Evolutionary conservation across 2,113 vertebrate genomes (phyloP).

Genomic region (Hemichromis elongatus): DNA sequence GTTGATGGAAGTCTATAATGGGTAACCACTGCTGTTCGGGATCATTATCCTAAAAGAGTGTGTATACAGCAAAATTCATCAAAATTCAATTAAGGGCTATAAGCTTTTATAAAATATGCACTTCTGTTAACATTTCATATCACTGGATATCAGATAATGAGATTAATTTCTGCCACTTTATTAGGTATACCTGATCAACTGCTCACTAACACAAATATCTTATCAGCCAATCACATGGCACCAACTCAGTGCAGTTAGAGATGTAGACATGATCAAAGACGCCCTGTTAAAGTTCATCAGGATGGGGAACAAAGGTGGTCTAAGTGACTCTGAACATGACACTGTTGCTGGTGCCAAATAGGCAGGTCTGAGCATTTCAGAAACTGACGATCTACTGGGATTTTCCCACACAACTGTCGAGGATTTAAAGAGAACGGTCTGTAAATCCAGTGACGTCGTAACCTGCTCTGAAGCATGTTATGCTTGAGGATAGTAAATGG

Average conservation of each 20-base stretch:
- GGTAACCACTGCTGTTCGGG: neutral
- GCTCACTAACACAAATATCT: neutral
- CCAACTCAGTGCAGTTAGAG: neutral
- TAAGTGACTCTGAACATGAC: neutral
- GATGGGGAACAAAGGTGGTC: neutral
- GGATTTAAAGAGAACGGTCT: neutral
- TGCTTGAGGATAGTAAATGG: too few species aligned
- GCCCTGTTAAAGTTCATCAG: neutral
- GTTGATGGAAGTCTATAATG: neutral
- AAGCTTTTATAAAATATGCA: neutral
- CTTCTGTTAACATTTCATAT: neutral
- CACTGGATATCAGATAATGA: neutral
- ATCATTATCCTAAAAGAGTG: neutral
- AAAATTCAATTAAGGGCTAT: neutral
- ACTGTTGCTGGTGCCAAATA: neutral
- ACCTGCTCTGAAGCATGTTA: neutral
- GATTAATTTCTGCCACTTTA: neutral
- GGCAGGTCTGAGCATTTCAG: neutral
- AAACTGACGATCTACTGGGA: neutral
- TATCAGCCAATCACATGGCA: neutral
- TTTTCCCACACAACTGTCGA: neutral
- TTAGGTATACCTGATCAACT: neutral
- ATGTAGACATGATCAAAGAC: neutral
- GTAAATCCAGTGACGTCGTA: neutral
- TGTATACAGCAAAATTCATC: neutral